phyloP scores from a whole-genome alignment of 2,113 vertebrate species.

The Callithrix jacchus region DNA sequence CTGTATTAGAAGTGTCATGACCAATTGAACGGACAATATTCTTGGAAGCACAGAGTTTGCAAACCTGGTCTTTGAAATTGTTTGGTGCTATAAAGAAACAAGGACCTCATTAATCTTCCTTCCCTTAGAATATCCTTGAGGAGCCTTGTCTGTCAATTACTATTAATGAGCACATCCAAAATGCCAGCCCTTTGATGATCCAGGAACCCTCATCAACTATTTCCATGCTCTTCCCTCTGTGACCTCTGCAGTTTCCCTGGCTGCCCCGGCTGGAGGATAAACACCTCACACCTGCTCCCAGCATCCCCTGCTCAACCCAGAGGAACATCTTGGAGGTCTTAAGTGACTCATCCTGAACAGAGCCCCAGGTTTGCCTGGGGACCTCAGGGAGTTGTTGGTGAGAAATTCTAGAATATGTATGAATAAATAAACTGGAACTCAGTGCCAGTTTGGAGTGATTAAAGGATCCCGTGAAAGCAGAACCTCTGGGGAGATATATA shows the following conservation, averaged over 20 bases:
- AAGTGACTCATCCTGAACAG: constrained; percentile 59
- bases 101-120: not conserved
- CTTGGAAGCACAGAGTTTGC: not conserved
- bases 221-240: not conserved
- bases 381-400: constrained; percentile 55
- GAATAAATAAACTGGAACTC: constrained; percentile 72
- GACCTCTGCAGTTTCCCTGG: not conserved
- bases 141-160: not conserved
- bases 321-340: not conserved
- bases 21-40: not conserved
- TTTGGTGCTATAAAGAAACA: not conserved
- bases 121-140: not conserved
- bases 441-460: constrained; percentile 76
- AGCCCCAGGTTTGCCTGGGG: constrained; percentile 69
- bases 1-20: not conserved
- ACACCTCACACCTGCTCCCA: not conserved
- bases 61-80: constrained; percentile 2
- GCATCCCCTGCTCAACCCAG: not conserved
- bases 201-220: not conserved
- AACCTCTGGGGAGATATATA: constrained; percentile 69
- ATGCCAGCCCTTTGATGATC: not conserved
- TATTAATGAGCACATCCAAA: constrained; percentile 22
- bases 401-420: constrained; percentile 76
- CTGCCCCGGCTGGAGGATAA: not conserved
- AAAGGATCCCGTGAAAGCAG: constrained; percentile 79